Evolutionary conservation across 1,140 invertebrate genomes (phyloP).

Genomic region (Procambarus clarkii): DNA sequence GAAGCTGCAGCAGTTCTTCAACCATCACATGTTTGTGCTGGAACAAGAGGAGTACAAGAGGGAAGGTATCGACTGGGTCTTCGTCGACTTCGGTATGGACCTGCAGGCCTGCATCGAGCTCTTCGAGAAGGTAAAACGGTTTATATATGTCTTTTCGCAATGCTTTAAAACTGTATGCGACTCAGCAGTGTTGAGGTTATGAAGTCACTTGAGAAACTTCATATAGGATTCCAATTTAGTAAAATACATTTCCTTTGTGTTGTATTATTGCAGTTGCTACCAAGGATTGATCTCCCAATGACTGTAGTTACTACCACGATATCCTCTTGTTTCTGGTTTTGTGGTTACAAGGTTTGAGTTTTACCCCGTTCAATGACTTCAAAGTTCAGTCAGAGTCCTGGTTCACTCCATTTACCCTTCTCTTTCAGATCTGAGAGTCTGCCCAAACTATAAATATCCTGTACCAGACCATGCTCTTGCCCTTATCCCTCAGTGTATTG

Average conservation of each 20-base stretch:
- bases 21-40: conserved; percentile 47
- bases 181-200: background rate
- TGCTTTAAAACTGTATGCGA: background rate
- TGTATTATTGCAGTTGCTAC: background rate
- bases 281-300: background rate
- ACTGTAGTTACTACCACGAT: background rate
- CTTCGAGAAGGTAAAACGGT: conserved; percentile 12
- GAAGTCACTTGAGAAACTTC: background rate
- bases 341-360: background rate
- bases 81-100: conserved; percentile 37
- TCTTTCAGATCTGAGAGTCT: background rate
- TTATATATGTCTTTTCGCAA: background rate
- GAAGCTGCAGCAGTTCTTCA: conserved; percentile 49
- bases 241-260: background rate
- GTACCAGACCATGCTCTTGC: background rate
- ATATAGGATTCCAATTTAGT: background rate
- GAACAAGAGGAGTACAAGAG: conserved; percentile 45
- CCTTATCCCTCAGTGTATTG: background rate
- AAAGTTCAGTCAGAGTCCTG: background rate
- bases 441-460: background rate
- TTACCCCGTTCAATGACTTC: background rate
- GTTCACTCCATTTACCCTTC: background rate
- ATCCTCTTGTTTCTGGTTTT: background rate
- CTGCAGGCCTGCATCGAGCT: conserved; percentile 39
- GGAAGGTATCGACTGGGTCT: conserved; percentile 29